These are phyloP conservation scores for Aporophyla lueneburgensis DNA, from an alignment of 2,888 invertebrate genomes.

Conservation along the genomic window DNA sequence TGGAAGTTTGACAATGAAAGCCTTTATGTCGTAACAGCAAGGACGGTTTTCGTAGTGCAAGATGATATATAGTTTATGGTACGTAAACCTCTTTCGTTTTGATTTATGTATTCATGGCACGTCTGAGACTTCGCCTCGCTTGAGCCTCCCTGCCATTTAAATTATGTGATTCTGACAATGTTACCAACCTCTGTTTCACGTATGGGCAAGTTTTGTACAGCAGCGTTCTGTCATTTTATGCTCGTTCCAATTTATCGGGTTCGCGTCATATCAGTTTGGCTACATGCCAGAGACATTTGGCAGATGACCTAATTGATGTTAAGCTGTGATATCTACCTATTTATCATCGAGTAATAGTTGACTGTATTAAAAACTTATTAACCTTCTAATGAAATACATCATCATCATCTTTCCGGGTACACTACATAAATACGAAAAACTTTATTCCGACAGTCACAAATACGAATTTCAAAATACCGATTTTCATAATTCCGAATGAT, in stretches of 20 bases:
- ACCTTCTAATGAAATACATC: neutral
- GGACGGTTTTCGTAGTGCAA: neutral
- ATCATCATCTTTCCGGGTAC: too few species aligned
- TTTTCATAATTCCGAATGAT: too few species aligned
- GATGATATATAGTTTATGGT: neutral
- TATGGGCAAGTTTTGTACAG: slow-evolving; percentile 17
- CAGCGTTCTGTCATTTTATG: slow-evolving; percentile 15
- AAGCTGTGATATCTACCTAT: neutral
- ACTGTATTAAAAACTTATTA: neutral
- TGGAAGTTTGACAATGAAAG: neutral
- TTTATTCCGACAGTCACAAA: too few species aligned
- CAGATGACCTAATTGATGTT: slow-evolving; percentile 18
- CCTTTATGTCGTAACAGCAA: neutral
- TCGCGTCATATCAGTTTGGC: slow-evolving; percentile 37
- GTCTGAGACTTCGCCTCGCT: slow-evolving; percentile 8
- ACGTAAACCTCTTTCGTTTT: slow-evolving; percentile 3
- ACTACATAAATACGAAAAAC: too few species aligned
- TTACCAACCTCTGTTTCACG: slow-evolving; percentile 20
- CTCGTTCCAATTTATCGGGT: slow-evolving; percentile 12
- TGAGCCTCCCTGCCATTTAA: slow-evolving; percentile 34
- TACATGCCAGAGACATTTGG: slow-evolving; percentile 23
- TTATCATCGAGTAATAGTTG: neutral
- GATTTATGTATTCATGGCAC: slow-evolving; percentile 40
- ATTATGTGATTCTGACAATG: slow-evolving; percentile 38
- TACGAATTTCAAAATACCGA: too few species aligned